phyloP scores from a whole-genome alignment of 2,888 invertebrate genomes.

The Falcaria lacertinaria region DNA sequence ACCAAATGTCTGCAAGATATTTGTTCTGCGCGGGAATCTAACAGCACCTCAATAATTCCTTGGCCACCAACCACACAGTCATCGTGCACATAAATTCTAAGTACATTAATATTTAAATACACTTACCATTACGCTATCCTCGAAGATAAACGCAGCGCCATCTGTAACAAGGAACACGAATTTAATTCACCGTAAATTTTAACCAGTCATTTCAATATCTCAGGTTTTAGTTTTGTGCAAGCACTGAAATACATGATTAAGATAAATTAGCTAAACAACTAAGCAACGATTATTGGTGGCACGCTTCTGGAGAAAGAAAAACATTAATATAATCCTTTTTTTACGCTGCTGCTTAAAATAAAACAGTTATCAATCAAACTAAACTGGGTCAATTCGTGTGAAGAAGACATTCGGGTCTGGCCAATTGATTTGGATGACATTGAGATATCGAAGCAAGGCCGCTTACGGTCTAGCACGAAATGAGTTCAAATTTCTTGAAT shows the following conservation, averaged over 20 bases:
- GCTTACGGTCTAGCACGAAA: neutral
- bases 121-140: conserved; percentile 27
- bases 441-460: conserved; percentile 32
- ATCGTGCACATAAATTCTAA: no score
- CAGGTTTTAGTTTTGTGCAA: no score
- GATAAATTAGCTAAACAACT: no score
- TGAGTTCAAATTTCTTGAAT: neutral
- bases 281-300: no score
- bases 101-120: neutral
- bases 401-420: conserved; percentile 22
- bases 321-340: no score
- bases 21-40: no score
- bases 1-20: no score
- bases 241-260: no score
- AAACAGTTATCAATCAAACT: conserved; percentile 10
- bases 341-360: neutral
- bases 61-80: no score
- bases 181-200: conserved; percentile 2
- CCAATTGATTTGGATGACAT: conserved; percentile 28
- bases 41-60: no score
- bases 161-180: conserved; percentile 23
- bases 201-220: no score
- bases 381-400: conserved; percentile 17
- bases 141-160: conserved; percentile 16
- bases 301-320: no score